phyloP scores from a whole-genome alignment of 1,140 invertebrate species.

The Drosophila micromelanica region DNA sequence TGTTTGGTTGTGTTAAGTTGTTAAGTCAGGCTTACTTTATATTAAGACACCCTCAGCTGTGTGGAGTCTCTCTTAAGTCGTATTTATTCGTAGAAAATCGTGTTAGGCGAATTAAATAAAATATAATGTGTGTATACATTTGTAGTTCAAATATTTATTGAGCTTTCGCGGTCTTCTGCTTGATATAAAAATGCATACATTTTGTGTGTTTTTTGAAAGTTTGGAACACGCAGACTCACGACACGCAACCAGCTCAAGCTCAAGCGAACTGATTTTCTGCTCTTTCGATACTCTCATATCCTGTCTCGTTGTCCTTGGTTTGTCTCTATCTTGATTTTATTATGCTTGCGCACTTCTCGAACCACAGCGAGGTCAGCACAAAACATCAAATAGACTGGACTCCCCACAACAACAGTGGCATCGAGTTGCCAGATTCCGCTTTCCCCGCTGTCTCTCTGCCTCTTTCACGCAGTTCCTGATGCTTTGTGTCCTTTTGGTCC shows the following conservation, averaged over 20 bases:
- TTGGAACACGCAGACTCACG: not conserved
- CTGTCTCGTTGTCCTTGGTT: constrained; percentile 14
- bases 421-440: not conserved
- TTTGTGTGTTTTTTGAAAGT: too few relatives aligned
- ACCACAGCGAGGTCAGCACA: constrained; percentile 77
- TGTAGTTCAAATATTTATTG: not conserved
- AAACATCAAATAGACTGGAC: constrained; percentile 75
- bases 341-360: constrained; percentile 77
- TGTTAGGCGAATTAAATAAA: not conserved
- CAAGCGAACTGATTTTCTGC: not conserved
- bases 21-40: too few relatives aligned
- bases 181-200: too few relatives aligned
- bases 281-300: constrained; percentile 7
- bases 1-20: not conserved
- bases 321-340: constrained; percentile 77
- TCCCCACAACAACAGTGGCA: constrained; percentile 10
- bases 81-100: not conserved
- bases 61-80: too few relatives aligned
- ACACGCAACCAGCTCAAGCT: not conserved
- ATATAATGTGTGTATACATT: too few relatives aligned
- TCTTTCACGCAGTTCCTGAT: not conserved
- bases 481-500: constrained; percentile 9
- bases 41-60: too few relatives aligned
- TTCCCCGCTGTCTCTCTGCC: not conserved
- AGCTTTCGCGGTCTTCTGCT: too few relatives aligned